Conservation (phyloP, 2,113 vertebrate species). For the Myxocyprinus asiaticus region DNA sequence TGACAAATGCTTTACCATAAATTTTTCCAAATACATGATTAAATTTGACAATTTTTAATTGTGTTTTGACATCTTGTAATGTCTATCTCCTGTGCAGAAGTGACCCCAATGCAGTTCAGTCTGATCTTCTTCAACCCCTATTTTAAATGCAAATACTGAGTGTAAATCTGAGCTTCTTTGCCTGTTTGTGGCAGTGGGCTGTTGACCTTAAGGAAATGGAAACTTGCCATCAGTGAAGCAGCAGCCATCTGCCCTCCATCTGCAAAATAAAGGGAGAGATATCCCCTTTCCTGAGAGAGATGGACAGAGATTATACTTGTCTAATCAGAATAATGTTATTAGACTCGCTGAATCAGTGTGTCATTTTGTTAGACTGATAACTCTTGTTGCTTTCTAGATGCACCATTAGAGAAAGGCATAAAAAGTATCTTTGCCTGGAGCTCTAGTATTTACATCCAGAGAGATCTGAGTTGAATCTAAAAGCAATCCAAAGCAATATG, state of each 20-base stretch:
- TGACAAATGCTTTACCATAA: not conserved
- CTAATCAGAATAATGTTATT: slow-evolving; percentile 63
- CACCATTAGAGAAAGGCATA: slow-evolving; percentile 45
- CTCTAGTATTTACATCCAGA: slow-evolving; percentile 43
- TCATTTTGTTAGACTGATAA: slow-evolving; percentile 60
- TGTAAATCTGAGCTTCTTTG: slow-evolving; percentile 56
- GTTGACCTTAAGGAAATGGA: slow-evolving; percentile 67
- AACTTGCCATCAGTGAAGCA: slow-evolving; percentile 62
- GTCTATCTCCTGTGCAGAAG: not conserved
- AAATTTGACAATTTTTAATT: slow-evolving; percentile 14
- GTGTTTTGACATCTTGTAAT: not conserved
- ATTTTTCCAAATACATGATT: slow-evolving; percentile 2
- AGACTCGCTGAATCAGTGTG: slow-evolving; percentile 54
- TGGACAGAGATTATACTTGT: slow-evolving; percentile 53
- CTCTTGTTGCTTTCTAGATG: not conserved
- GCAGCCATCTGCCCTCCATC: slow-evolving; percentile 70
- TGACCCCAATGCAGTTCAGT: not conserved
- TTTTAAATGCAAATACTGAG: slow-evolving; percentile 41
- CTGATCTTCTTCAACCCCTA: slow-evolving; percentile 26
- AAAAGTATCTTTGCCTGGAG: slow-evolving; percentile 60
- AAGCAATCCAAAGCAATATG: slow-evolving; percentile 62
- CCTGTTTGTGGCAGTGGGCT: slow-evolving; percentile 47
- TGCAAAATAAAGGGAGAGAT: slow-evolving; percentile 55
- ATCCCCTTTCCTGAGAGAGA: slow-evolving; percentile 44
- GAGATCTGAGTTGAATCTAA: slow-evolving; percentile 63